These are phyloP conservation scores for Drepana arcuata DNA, from an alignment of 1,140 invertebrate species.

Conservation along the genomic window DNA sequence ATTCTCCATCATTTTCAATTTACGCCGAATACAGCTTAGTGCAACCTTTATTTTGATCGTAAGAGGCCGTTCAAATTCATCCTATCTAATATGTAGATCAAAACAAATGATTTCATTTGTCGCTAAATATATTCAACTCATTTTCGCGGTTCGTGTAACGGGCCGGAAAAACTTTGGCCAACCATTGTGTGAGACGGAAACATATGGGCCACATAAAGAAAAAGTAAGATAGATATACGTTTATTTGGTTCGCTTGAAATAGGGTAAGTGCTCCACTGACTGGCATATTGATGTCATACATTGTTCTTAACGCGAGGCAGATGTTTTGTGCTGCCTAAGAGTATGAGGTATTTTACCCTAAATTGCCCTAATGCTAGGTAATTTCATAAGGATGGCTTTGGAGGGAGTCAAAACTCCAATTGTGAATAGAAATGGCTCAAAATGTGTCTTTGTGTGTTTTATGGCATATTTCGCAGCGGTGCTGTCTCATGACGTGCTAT, in stretches of 20 bases:
- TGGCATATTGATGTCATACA: slow-evolving; percentile 19
- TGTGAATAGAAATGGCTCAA: too few species aligned
- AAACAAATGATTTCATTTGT: slow-evolving; percentile 23
- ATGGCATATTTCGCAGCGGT: too few species aligned
- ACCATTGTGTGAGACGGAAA: slow-evolving; percentile 4
- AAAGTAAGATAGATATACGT: slow-evolving; percentile 6
- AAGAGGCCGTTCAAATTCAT: too few species aligned
- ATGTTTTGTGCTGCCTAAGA: slow-evolving; percentile 11
- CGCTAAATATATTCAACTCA: slow-evolving; percentile 18
- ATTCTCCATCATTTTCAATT: too few species aligned
- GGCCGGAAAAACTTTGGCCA: slow-evolving; percentile 15
- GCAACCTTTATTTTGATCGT: too few species aligned
- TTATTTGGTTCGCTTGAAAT: slow-evolving; percentile 5
- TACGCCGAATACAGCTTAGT: too few species aligned
- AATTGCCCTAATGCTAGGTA: too few species aligned
- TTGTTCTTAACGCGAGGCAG: slow-evolving; percentile 17
- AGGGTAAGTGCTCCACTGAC: slow-evolving; percentile 5
- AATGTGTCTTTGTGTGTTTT: too few species aligned
- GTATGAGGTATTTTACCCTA: too few species aligned
- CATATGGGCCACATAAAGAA: background rate
- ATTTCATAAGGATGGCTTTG: too few species aligned
- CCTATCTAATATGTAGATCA: slow-evolving; percentile 20
- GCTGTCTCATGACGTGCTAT: too few species aligned
- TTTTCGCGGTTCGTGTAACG: slow-evolving; percentile 13
- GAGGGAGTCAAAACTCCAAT: too few species aligned